Evolutionary conservation across 2,113 vertebrate genomes (phyloP).

Genomic region (Balaeniceps rex): DNA sequence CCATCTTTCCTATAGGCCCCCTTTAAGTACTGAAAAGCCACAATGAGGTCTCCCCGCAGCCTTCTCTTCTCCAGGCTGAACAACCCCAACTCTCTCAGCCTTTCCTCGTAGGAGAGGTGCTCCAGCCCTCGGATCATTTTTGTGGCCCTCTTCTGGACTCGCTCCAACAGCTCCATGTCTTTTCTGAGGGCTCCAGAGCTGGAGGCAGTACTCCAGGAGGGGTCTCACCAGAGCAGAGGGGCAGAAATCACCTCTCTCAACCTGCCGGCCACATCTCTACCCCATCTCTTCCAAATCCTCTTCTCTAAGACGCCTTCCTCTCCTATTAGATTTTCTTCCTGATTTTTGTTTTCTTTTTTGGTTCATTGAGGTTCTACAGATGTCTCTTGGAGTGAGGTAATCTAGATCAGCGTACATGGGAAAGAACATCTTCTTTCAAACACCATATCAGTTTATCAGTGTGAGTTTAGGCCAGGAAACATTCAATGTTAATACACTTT

Average conservation of each 20-base stretch:
- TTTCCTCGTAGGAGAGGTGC: not conserved
- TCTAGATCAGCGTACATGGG: conserved; percentile 72
- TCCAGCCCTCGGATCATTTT: not conserved
- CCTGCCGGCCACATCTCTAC: not conserved
- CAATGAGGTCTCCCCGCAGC: not conserved
- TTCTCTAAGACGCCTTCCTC: conserved; percentile 72
- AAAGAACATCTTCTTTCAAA: conserved; percentile 79
- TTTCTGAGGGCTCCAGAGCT: not conserved
- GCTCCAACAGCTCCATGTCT: not conserved
- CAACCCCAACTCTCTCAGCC: not conserved
- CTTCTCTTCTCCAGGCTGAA: not conserved
- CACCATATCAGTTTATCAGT: conserved; percentile 69
- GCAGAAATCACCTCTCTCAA: not conserved
- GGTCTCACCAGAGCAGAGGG: not conserved
- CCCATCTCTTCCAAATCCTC: not conserved
- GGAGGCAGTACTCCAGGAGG: not conserved
- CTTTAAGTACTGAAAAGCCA: not conserved
- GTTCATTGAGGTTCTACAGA: conserved; percentile 72
- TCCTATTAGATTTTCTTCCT: conserved; percentile 72
- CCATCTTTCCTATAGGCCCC: not conserved
- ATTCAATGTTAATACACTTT: conserved; percentile 76
- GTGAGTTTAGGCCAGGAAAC: conserved; percentile 79
- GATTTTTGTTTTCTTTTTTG: conserved; percentile 43
- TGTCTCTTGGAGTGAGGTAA: conserved; percentile 70
- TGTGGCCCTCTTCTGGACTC: not conserved